These are phyloP conservation scores for Phyllostomus hastatus DNA, from an alignment of 2,113 vertebrate genomes.

Conservation along the genomic window DNA sequence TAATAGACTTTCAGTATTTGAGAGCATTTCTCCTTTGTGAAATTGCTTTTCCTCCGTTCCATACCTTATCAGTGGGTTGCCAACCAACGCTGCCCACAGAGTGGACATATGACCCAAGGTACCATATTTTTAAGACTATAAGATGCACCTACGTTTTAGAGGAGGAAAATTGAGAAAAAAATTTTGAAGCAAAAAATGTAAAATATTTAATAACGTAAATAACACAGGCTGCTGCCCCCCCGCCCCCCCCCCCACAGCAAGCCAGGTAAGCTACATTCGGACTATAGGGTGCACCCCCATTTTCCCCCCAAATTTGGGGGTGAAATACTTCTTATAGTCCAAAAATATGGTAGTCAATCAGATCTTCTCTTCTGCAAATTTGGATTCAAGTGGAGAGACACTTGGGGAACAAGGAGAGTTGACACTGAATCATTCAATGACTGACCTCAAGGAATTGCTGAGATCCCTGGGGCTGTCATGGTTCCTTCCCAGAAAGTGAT, in stretches of 20 bases:
- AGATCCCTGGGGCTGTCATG: neutral
- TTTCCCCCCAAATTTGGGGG: too few relatives aligned
- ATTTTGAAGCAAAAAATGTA: too few relatives aligned
- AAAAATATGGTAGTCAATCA: neutral
- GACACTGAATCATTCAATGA: neutral
- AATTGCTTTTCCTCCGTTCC: neutral
- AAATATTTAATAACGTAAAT: too few relatives aligned
- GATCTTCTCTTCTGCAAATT: neutral
- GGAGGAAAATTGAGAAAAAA: too few relatives aligned
- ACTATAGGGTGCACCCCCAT: too few relatives aligned
- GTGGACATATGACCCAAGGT: neutral
- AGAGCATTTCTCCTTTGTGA: neutral
- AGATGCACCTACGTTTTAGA: too few relatives aligned
- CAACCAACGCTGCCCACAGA: neutral
- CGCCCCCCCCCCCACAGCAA: too few relatives aligned
- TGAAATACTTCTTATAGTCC: too few relatives aligned
- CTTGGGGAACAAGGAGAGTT: neutral
- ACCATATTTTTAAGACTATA: neutral
- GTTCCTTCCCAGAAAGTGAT: neutral
- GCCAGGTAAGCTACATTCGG: too few relatives aligned
- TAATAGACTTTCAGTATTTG: neutral
- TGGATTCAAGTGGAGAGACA: neutral
- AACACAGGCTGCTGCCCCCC: too few relatives aligned
- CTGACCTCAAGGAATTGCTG: neutral
- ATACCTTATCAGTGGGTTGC: neutral